Percentiles rank a stretch among this genome's conserved stretches.
Conservation (phyloP, 2,113 vertebrate genomes). For the Phaethon lepturus region DNA sequence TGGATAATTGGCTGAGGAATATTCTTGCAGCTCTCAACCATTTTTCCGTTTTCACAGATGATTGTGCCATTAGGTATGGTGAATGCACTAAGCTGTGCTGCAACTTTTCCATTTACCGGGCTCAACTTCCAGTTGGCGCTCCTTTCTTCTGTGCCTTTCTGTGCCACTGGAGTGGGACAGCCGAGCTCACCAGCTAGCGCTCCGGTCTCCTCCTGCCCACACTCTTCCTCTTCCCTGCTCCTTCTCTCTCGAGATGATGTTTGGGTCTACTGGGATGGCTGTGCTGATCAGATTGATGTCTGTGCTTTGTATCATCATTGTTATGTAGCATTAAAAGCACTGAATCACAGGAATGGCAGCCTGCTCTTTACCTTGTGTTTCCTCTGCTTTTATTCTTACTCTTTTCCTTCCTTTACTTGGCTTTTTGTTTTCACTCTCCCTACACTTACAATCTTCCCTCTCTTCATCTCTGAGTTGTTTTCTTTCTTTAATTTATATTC, state of each 20-base stretch:
- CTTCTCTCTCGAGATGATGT: neutral
- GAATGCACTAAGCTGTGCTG: conserved; percentile 35
- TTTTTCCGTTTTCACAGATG: conserved; percentile 56
- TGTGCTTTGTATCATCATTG: neutral
- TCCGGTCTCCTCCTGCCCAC: accelerated
- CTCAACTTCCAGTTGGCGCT: neutral
- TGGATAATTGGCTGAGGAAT: conserved; percentile 46
- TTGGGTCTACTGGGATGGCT: neutral
- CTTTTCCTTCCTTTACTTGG: neutral
- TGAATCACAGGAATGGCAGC: neutral
- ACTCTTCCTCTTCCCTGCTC: neutral
- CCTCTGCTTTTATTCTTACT: neutral
- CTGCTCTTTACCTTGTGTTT: neutral
- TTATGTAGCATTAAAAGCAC: neutral
- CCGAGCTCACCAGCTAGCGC: accelerated
- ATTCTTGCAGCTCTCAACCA: conserved; percentile 31
- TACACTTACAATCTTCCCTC: neutral
- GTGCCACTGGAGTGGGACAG: neutral
- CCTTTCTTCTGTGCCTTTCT: neutral
- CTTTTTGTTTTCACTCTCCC: neutral
- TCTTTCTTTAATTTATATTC: neutral
- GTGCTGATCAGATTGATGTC: neutral
- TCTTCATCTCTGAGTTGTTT: neutral
- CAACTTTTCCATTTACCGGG: conserved; percentile 30
- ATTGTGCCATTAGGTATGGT: conserved; percentile 52